phyloP scores from a whole-genome alignment of 2,888 invertebrate genomes.

The Chaitophorus viminalis region DNA sequence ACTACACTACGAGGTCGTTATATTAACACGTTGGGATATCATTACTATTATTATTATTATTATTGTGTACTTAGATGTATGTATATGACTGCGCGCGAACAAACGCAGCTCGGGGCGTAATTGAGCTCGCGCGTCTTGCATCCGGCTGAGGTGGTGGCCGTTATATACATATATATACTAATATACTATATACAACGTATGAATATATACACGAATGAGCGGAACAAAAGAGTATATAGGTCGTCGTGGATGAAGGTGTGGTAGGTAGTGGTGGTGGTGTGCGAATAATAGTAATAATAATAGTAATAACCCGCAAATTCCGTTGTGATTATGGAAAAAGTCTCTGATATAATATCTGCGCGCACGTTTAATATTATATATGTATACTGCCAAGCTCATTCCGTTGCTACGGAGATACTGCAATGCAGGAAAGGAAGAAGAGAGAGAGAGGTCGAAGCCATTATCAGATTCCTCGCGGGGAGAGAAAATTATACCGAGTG shows the following conservation, averaged over 20 bases:
- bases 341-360: constrained; percentile 24
- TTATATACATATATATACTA: too few relatives aligned
- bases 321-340: constrained; percentile 51
- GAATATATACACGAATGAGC: too few relatives aligned
- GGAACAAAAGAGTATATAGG: neutral
- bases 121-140: constrained; percentile 2
- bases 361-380: neutral
- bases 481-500: constrained; percentile 28
- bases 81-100: neutral
- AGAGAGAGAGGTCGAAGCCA: neutral
- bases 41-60: constrained; percentile 16
- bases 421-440: neutral
- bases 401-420: neutral
- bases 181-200: too few relatives aligned
- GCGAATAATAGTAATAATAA: constrained; percentile 7
- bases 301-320: constrained; percentile 33
- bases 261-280: neutral
- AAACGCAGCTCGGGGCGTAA: constrained; percentile 42
- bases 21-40: constrained; percentile 6
- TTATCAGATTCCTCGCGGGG: constrained; percentile 41
- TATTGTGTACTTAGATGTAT: neutral
- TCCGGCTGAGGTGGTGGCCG: neutral
- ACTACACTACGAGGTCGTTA: neutral
- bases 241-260: neutral
- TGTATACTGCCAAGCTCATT: neutral